A percentile compares a stretch with the other conserved stretches of the same genome.
Conservation (phyloP, 2,113 vertebrate genomes). For the Solea solea region DNA sequence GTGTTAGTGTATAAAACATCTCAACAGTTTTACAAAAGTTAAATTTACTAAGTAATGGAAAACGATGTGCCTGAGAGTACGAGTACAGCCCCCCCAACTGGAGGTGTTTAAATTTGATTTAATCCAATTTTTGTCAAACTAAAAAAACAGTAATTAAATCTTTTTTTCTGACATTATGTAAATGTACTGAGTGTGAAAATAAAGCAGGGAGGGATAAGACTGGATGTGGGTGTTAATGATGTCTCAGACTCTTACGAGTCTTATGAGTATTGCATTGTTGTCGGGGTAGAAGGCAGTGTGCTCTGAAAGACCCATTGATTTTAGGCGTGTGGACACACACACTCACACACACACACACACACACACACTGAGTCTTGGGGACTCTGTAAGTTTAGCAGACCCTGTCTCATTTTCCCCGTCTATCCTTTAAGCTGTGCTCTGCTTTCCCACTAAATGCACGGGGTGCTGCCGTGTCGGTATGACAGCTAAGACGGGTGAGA, state of each 20-base stretch:
- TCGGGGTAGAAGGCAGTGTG: slow-evolving; percentile 45
- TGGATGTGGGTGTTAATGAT: slow-evolving; percentile 60
- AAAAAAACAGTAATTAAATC: no score
- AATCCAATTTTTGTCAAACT: no score
- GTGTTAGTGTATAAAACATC: no score
- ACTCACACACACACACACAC: slow-evolving; percentile 6
- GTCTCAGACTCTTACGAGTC: slow-evolving; percentile 51
- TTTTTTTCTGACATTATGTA: no score
- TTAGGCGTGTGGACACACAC: slow-evolving; percentile 49
- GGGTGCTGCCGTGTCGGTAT: slow-evolving; percentile 55
- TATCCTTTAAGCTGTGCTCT: slow-evolving; percentile 66
- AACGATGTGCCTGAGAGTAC: no score
- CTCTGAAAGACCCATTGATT: slow-evolving; percentile 71
- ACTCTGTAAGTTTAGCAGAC: slow-evolving; percentile 61
- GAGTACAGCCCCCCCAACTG: no score
- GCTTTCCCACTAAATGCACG: slow-evolving; percentile 69
- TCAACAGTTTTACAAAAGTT: no score
- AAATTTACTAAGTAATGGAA: no score
- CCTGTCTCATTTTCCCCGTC: slow-evolving; percentile 68
- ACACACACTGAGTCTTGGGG: slow-evolving; percentile 43
- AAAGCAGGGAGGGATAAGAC: slow-evolving; percentile 20
- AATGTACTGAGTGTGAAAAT: slow-evolving; percentile 1
- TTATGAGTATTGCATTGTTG: slow-evolving; percentile 61
- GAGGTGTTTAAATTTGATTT: no score
- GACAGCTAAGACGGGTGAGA: slow-evolving; percentile 54